Evolutionary conservation across 2,113 vertebrate species (phyloP).

Genomic region (Thryonomys swinderianus): DNA sequence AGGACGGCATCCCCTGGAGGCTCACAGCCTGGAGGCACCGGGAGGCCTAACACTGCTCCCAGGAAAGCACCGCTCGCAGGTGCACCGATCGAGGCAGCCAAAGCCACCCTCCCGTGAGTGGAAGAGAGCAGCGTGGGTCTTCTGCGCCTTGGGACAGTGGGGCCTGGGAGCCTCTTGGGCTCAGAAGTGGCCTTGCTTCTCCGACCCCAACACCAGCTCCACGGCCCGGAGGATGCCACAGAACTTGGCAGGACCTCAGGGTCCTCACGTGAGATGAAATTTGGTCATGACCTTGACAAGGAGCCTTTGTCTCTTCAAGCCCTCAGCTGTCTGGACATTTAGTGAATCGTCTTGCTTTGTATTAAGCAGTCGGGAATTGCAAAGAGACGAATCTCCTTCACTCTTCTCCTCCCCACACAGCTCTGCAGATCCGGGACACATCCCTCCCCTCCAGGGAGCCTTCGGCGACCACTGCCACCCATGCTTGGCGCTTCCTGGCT

Average conservation of each 20-base stretch:
- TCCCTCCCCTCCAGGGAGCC: background rate
- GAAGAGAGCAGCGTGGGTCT: background rate
- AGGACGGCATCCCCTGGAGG: background rate
- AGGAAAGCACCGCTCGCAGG: background rate
- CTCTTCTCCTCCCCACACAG: background rate
- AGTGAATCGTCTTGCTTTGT: background rate
- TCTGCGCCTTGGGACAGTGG: fast-evolving
- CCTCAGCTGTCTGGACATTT: background rate
- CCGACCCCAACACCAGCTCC: background rate
- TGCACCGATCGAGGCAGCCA: background rate
- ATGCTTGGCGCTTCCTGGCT: background rate
- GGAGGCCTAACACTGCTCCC: background rate
- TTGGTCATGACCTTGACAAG: background rate
- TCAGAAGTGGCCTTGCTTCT: too few species aligned
- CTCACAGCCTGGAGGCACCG: fast-evolving
- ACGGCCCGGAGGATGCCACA: too few species aligned
- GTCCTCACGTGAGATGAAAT: background rate
- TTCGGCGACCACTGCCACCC: background rate
- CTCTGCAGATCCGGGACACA: background rate
- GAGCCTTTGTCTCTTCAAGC: background rate
- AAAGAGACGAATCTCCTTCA: background rate
- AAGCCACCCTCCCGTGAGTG: background rate
- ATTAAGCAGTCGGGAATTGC: background rate
- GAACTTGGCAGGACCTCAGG: background rate
- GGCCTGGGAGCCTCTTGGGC: background rate